Evolutionary conservation across 2,113 vertebrate genomes (phyloP), one percentile per base, ranked within the genome.

Genomic region (Vulpes vulpes): DNA sequence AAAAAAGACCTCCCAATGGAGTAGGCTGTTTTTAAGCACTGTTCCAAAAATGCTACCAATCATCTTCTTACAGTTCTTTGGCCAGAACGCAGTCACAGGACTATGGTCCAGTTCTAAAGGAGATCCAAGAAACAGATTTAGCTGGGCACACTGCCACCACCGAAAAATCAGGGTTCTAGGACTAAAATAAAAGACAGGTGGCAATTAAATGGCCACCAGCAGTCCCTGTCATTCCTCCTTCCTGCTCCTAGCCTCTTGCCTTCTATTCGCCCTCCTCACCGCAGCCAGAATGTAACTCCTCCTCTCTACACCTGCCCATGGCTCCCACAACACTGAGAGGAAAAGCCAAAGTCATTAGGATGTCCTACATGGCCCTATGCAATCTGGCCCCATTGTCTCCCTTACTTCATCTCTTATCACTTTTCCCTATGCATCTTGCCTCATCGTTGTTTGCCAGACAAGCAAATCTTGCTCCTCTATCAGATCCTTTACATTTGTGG

Each of bases 291-390:
- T 22, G 25, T 14, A 19, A 51, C 38, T 57, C 35, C 25, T 17
- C 30, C 35, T 30, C 23, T 64, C n/a, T 76, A 35, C 73, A 76
- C 27, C 76, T 79, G 53, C 65, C 65, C 30, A 0, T 67, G 69
- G 57, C 22, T 91, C 51, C 64, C 32, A 32, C 32, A 5, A 7
- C 25, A n/a, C 43, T 73, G 27, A 30, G 22, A 64, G 15, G 38
- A 60, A 78, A 91, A 91, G 59, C 10, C 60, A 27, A 0, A 55
- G 32, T 64, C 51, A 15, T 60, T 23, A 23, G 15, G 2, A 27
- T 1, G 17, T 17, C 38, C 57, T 12, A 4, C 17, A 4, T 57
- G 49, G n/a, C 17, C 43, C 65, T 30, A 0, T 12, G 20, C 25
- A 2, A 8, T 35, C 30, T 74, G 83, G 30, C n/a, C 53, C 35